Evolutionary conservation across 2,797 vertebrate species (phyloP).

Genomic region (Psittacula echo): DNA sequence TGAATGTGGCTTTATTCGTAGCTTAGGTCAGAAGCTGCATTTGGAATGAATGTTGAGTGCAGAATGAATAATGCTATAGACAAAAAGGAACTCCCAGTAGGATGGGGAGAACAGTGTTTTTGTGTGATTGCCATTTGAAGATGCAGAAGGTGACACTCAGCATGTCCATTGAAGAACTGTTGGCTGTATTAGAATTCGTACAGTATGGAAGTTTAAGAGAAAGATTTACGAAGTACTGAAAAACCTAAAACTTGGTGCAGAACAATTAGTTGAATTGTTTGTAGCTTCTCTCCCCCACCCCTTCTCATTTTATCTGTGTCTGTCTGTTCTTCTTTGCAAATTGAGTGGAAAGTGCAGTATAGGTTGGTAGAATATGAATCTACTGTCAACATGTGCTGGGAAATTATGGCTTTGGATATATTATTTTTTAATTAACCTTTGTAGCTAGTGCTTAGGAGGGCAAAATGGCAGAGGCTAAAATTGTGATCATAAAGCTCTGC

Average conservation of each 20-base stretch:
- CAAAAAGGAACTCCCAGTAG: constrained; percentile 5
- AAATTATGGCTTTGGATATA: background rate
- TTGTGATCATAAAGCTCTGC: background rate
- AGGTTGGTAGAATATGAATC: background rate
- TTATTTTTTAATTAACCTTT: background rate
- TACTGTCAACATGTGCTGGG: background rate
- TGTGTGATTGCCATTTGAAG: constrained; percentile 15
- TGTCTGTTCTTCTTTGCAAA: background rate
- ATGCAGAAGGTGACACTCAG: background rate
- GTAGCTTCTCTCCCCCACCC: accelerated
- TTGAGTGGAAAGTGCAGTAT: background rate
- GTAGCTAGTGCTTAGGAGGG: background rate
- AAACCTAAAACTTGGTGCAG: background rate
- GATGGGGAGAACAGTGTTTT: background rate
- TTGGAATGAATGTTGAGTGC: constrained; percentile 1
- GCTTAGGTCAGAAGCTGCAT: background rate
- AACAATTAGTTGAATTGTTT: background rate
- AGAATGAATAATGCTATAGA: background rate
- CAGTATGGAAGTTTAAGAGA: background rate
- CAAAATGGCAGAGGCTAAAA: background rate
- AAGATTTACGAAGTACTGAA: background rate
- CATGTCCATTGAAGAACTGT: background rate
- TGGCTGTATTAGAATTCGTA: background rate
- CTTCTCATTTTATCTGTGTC: background rate
- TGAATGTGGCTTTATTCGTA: background rate